Base-by-base conservation (phyloP, 2,888 invertebrate genomes). In the Oligia latruncula region DNA sequence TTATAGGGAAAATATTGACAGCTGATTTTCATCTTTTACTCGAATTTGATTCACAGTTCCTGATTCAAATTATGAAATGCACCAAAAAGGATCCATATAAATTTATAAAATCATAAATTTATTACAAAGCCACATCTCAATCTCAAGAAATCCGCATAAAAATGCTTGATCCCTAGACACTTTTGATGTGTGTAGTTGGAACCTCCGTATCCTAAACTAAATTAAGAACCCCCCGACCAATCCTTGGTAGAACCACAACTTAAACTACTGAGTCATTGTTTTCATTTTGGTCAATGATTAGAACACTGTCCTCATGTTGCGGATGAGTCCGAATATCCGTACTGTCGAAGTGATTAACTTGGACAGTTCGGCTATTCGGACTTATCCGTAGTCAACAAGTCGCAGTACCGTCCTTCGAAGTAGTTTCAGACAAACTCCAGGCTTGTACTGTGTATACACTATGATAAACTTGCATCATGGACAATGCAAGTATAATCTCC, bases 351-450 rank as follows among this genome's bases (percentile, higher is more conserved):
- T 43, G 3, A 46, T 46, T 66, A 66, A 40, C 49, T 46, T 13
- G 13, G 13, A 46, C 46, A 46, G 49, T 4, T 49, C 49, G 49
- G 15, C 15, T 49, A 49, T 49, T 49, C 15, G 15, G 49, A 49
- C 49, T 49, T 49, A 49, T 15, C 49, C 49, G 49, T 13, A 49
- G 49, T 49, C 49, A 49, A 49, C 49, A 13, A 49, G 13, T 49
- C 70, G 2, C 5, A 15, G 8, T 35, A 23, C 23, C 8, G 52
- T 15, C 20, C 20, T 71, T 23, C 71, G 9, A 29, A 5, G 5
- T 9, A 20, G 77, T 58, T 17, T 35, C 13, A n/a, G 3, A n/a
- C 46, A 60, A 77, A 77, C 15, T 60, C n/a, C 76, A 58, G 35
- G 35, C 23, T 52, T 23, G 9, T 52, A 9, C 81, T 15, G 29